Evolutionary conservation across 2,113 vertebrate species (phyloP).

Genomic region (Progne subis): DNA sequence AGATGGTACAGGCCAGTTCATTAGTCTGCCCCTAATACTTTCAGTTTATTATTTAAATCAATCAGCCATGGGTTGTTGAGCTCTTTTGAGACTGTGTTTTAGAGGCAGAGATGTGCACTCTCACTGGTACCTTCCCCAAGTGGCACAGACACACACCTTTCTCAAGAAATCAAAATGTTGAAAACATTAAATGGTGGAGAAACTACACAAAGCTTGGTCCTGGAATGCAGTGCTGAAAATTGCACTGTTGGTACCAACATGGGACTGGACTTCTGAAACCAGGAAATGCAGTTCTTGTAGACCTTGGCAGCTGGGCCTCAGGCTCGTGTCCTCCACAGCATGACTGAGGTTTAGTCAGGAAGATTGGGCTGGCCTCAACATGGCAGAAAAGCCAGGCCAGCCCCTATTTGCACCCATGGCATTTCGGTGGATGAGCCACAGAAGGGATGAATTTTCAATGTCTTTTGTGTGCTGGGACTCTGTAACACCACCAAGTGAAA

Average conservation of each 20-base stretch:
- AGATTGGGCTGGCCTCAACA: not conserved
- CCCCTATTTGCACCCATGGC: not conserved
- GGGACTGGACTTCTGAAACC: not conserved
- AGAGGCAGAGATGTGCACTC: not conserved
- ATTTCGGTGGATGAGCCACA: fast-evolving
- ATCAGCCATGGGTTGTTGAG: not conserved
- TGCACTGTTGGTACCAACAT: fast-evolving
- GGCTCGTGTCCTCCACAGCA: not conserved
- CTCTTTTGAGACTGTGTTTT: not conserved
- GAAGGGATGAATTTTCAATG: not conserved
- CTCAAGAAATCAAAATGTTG: fast-evolving
- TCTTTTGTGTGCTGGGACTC: not conserved
- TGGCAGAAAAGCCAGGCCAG: not conserved
- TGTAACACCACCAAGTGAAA: not conserved
- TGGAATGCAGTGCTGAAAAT: not conserved
- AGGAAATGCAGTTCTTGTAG: not conserved
- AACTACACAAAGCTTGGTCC: not conserved
- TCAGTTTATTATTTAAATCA: not conserved
- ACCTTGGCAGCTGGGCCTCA: not conserved
- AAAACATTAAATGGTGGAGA: not conserved
- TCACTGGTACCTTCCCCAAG: not conserved
- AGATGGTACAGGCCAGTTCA: not conserved
- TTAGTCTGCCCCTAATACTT: not conserved
- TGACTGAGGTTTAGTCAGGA: not conserved
- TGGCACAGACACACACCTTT: not conserved